Evolutionary conservation across 64 coral and sea anemone species (phyloP).

Genomic region (Dendronephthya gigantea): DNA sequence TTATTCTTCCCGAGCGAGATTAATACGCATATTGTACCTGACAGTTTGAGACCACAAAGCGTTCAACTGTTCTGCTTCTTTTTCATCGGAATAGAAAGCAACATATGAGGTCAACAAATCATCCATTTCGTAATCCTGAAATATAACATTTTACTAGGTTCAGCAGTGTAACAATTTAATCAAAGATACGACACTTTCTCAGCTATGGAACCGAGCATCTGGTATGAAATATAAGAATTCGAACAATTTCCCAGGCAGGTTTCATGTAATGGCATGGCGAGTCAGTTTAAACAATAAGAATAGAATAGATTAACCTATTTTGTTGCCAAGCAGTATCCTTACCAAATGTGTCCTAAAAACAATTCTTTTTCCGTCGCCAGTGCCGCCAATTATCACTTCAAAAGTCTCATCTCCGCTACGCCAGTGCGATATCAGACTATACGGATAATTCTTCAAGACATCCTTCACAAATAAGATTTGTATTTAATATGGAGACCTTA

Average conservation of each 20-base stretch:
- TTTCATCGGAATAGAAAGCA: conserved; percentile 10
- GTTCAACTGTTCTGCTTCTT: not conserved
- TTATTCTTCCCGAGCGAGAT: not conserved
- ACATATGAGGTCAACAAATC: conserved; percentile 5
- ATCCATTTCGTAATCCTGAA: conserved; percentile 15
- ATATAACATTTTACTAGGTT: too few species aligned
- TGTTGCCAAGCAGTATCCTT: too few species aligned
- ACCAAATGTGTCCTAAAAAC: conserved; percentile 13
- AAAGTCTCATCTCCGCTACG: conserved; percentile 6
- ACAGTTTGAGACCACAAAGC: conserved; percentile 13
- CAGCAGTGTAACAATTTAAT: too few species aligned
- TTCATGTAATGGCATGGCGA: too few species aligned
- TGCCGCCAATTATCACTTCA: not conserved
- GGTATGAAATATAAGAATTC: too few species aligned
- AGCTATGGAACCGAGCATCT: too few species aligned
- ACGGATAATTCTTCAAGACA: not conserved
- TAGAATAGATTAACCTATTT: too few species aligned
- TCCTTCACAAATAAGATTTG: not conserved
- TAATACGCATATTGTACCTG: not conserved
- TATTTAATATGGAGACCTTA: too few species aligned
- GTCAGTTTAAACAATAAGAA: too few species aligned
- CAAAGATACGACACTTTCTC: too few species aligned
- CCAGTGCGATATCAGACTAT: not conserved
- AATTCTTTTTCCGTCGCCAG: not conserved
- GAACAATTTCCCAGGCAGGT: too few species aligned